Evolutionary conservation across 2,888 invertebrate species (phyloP).

Genomic region (Teleiodes luculella): DNA sequence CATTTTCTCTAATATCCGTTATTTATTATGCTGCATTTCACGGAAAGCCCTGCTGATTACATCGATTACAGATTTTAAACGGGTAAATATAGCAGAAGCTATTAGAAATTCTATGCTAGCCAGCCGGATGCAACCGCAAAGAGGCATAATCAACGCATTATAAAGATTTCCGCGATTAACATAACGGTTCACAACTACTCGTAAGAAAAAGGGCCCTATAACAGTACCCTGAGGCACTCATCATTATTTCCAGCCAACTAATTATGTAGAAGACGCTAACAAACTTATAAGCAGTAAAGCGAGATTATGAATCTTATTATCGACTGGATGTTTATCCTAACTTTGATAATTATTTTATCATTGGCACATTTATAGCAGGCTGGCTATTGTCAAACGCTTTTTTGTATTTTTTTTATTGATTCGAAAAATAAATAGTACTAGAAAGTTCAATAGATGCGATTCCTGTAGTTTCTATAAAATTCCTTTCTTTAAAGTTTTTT

Average conservation of each 20-base stretch:
- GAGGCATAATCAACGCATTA: not conserved
- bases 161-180: slow-evolving; percentile 10
- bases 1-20: no score
- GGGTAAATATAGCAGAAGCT: not conserved
- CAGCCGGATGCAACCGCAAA: not conserved
- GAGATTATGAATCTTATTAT: not conserved
- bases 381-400: no score
- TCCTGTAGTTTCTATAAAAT: no score
- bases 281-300: not conserved
- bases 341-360: no score
- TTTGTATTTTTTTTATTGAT: no score
- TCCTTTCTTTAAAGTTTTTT: no score
- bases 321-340: not conserved
- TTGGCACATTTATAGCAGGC: no score
- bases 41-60: not conserved
- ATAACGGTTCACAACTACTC: slow-evolving; percentile 11
- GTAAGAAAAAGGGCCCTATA: not conserved
- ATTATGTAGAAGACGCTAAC: not conserved
- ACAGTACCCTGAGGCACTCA: slow-evolving; percentile 1
- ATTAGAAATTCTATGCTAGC: not conserved
- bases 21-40: no score
- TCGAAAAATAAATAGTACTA: no score
- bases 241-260: not conserved
- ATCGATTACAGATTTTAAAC: not conserved
- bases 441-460: no score